Evolutionary conservation across 2,113 vertebrate genomes (phyloP).

Genomic region (Istiophorus platypterus): DNA sequence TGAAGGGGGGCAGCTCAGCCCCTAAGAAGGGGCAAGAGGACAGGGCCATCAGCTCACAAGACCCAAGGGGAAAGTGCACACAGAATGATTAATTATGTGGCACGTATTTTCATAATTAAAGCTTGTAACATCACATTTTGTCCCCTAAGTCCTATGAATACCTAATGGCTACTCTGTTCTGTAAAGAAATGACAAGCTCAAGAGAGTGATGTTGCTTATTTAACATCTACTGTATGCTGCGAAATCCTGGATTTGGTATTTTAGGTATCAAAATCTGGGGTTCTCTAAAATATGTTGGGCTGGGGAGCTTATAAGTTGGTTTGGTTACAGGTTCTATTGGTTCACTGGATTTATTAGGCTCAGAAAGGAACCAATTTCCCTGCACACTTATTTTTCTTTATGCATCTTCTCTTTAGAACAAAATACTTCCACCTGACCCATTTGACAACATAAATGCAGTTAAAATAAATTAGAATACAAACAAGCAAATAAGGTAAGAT

Average conservation of each 20-base stretch:
- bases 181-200: conserved; percentile 8
- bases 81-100: conserved; percentile 59
- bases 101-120: conserved; percentile 67
- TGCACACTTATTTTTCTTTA: not conserved
- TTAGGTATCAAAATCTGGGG: not conserved
- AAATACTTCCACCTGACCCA: not conserved
- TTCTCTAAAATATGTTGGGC: too few relatives aligned
- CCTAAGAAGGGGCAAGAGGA: conserved; percentile 46
- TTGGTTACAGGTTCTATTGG: not conserved
- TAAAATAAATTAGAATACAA: not conserved
- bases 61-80: conserved; percentile 39
- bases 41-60: conserved; percentile 13
- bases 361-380: not conserved
- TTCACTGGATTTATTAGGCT: not conserved
- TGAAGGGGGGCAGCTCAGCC: conserved; percentile 33
- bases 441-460: not conserved
- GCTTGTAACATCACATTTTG: conserved; percentile 39
- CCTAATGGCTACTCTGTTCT: conserved; percentile 15
- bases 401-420: not conserved
- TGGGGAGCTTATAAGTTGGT: not conserved
- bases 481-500: not conserved
- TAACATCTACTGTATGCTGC: not conserved
- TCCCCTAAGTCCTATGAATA: conserved; percentile 36
- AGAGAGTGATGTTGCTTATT: conserved; percentile 4
- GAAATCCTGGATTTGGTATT: not conserved